Conservation (phyloP, 2,888 invertebrate species). For the Lasioglossum vierecki region DNA sequence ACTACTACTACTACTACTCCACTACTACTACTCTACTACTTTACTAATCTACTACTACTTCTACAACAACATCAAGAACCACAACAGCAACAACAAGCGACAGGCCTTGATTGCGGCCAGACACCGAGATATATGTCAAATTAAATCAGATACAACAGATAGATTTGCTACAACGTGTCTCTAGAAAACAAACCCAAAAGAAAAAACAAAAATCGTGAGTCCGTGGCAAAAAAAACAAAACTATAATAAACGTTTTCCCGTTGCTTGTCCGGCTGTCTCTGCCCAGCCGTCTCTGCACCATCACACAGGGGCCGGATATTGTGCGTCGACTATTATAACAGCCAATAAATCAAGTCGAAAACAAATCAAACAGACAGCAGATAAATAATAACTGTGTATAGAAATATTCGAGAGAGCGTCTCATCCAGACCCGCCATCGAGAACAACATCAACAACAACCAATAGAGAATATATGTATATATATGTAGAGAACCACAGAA, state of each 20-base stretch:
- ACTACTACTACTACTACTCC: neutral
- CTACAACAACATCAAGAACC: conserved; percentile 65
- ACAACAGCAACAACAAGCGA: conserved; percentile 71
- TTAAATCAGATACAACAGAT: conserved; percentile 9
- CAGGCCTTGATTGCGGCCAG: conserved; percentile 43
- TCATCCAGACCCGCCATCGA: conserved; percentile 7
- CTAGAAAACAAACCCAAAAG: neutral
- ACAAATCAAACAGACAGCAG: neutral
- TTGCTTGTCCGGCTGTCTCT: conserved; percentile 41
- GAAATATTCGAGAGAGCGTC: conserved; percentile 29
- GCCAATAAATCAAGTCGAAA: neutral
- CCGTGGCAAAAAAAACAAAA: conserved; percentile 11
- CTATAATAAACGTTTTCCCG: conserved; percentile 25
- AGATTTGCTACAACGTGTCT: conserved; percentile 25
- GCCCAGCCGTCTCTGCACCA: conserved; percentile 61
- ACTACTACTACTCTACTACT: neutral
- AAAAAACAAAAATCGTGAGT: conserved; percentile 7
- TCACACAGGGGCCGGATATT: conserved; percentile 24
- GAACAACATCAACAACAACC: conserved; percentile 29
- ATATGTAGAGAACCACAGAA: conserved; percentile 1
- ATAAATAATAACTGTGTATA: neutral
- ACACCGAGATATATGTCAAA: conserved; percentile 11
- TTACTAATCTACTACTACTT: conserved; percentile 57
- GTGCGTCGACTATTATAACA: neutral
- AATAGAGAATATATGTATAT: conserved; percentile 9